Evolutionary conservation across 2,888 invertebrate species (phyloP).

Genomic region (Drosophila conformis): DNA sequence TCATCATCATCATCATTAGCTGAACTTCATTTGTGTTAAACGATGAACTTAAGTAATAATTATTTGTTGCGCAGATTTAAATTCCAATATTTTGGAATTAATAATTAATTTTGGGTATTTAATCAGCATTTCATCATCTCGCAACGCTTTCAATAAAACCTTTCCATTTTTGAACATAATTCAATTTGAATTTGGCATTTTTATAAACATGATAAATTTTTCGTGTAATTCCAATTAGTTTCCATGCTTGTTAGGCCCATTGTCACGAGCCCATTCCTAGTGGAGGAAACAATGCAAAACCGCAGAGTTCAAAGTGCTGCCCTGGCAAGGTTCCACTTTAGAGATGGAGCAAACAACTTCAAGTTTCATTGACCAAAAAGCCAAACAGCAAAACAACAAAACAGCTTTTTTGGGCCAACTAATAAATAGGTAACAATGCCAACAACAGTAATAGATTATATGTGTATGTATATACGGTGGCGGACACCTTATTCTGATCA

Average conservation of each 20-base stretch:
- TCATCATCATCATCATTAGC: background rate
- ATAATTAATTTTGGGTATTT: background rate
- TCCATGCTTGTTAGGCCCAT: constrained; percentile 7
- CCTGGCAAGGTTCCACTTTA: constrained; percentile 36
- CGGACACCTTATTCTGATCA: no score
- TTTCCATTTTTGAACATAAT: background rate
- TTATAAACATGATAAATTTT: constrained; percentile 16
- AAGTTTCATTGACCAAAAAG: constrained; percentile 68
- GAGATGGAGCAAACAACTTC: constrained; percentile 39
- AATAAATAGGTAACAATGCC: constrained; percentile 46
- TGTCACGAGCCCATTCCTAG: constrained; percentile 53
- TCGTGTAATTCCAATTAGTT: constrained; percentile 24
- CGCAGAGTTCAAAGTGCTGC: constrained; percentile 63
- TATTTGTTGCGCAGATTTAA: background rate
- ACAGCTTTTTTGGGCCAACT: constrained; percentile 62
- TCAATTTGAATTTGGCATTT: constrained; percentile 12
- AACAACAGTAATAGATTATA: constrained; percentile 15
- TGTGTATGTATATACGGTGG: background rate
- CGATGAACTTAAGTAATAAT: background rate
- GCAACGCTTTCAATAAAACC: background rate
- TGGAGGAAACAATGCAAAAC: constrained; percentile 25
- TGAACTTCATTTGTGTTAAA: background rate
- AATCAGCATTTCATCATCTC: background rate
- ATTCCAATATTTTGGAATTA: background rate
- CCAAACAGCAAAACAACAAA: constrained; percentile 33